Percentiles rank a stretch among this genome's conserved stretches.
Conservation (phyloP, 2,888 invertebrate genomes). For the Hydrotaea cyrtoneurina region DNA sequence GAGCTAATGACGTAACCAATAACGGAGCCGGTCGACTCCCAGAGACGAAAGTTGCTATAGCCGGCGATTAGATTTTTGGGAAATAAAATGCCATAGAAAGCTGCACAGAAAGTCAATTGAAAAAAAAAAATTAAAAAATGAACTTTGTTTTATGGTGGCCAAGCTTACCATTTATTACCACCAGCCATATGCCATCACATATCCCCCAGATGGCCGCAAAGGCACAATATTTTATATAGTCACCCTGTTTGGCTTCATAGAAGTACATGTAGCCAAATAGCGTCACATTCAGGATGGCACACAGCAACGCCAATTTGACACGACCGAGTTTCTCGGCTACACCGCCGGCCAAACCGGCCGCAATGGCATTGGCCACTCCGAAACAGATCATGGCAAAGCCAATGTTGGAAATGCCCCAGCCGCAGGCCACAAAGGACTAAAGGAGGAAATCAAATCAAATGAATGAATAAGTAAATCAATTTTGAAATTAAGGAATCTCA, state of each 20-base stretch:
- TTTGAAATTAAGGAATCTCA: too few relatives aligned
- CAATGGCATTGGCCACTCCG: constrained; percentile 93
- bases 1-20: constrained; percentile 91
- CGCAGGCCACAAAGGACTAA: constrained; percentile 92
- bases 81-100: constrained; percentile 92
- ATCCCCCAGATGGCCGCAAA: constrained; percentile 93
- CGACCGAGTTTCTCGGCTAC: constrained; percentile 87
- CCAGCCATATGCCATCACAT: constrained; percentile 94
- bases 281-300: constrained; percentile 86
- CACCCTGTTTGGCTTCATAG: constrained; percentile 88
- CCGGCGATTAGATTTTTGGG: constrained; percentile 93
- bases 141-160: too few relatives aligned
- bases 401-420: constrained; percentile 93
- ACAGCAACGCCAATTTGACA: constrained; percentile 88
- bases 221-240: constrained; percentile 87
- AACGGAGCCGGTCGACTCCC: constrained; percentile 95
- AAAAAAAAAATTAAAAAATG: too few relatives aligned
- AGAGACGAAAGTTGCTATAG: constrained; percentile 94
- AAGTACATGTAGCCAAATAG: constrained; percentile 85
- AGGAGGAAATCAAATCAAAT: constrained; percentile 7
- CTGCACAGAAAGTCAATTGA: constrained; percentile 80
- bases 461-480: not conserved
- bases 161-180: constrained; percentile 92
- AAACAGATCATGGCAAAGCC: constrained; percentile 97
- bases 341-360: constrained; percentile 90